A percentile compares a stretch with the other conserved stretches of the same genome.
Evolutionary conservation across 2,888 invertebrate genomes (phyloP).

Genomic region (Pycnomerus fuliginosus): DNA sequence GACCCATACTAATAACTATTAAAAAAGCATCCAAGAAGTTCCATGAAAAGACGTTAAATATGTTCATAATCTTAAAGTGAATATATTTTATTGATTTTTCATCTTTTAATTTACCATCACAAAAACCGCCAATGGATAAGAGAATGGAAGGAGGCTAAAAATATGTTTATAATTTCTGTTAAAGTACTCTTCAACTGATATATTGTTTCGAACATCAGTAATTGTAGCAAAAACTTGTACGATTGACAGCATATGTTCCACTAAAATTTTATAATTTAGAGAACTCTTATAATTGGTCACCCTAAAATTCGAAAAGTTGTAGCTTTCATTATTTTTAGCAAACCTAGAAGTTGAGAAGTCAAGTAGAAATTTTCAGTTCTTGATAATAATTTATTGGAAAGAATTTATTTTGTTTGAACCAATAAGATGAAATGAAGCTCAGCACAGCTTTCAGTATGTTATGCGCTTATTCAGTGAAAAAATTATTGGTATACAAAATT

Average conservation of each 20-base stretch:
- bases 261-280: too few species aligned
- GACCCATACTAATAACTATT: conserved; percentile 15
- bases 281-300: neutral
- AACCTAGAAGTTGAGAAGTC: neutral
- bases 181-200: conserved; percentile 10
- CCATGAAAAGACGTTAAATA: conserved; percentile 16
- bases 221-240: conserved; percentile 1
- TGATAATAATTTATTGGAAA: too few species aligned
- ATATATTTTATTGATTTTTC: conserved; percentile 2
- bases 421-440: too few species aligned
- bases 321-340: neutral
- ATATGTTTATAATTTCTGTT: conserved; percentile 52
- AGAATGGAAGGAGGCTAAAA: conserved; percentile 52
- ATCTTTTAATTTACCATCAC: conserved; percentile 33
- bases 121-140: conserved; percentile 53
- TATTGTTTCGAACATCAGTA: neutral
- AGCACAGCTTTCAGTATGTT: too few species aligned
- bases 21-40: conserved; percentile 20
- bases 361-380: neutral
- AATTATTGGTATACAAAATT: neutral
- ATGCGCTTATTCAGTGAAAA: neutral
- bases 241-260: conserved; percentile 26
- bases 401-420: neutral
- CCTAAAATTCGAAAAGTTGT: neutral
- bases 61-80: conserved; percentile 15